Base-by-base conservation (phyloP, 2,888 invertebrate genomes). In the Dioctria rufipes region DNA sequence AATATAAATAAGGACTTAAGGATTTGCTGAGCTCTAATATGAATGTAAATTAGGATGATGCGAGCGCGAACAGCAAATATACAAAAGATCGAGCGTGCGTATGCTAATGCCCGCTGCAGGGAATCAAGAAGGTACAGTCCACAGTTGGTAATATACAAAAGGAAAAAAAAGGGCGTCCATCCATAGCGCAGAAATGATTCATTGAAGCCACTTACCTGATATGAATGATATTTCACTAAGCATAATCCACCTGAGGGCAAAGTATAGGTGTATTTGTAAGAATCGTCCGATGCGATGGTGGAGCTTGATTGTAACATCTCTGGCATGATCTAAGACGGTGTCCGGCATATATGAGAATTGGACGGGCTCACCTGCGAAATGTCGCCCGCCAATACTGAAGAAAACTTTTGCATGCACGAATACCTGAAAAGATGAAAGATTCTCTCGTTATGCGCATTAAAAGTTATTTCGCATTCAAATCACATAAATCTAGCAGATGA, bases 221-320 rank as follows among this genome's bases (percentile, higher is more conserved):
- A 93, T 92, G 88, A 96, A 96, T 85, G 93, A 92, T 83, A 96
- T 92, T 90, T 96, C 96, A 88, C 95, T 95, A 86, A 96, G 91
- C 91, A 96, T 92, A 87, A 96, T 93, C 96, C 96, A 96, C 85
- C 93, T 91, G 63, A 93, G 92, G 80, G 94, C 94, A 88, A 95
- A 96, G 88, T 94, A 94, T 78, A 96, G 91, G 87, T 94, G 93
- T 86, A 94, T 89, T 89, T 94, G 94, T 84, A 96, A 90, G 89
- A 92, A 95, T 84, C 92, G 91, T 80, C 94, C 96, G 79, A 95
- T 91, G 81, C 94, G 91, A 86, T 95, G 92, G 86, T 94, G 93
- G 83, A 96, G 91, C 87, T 94, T 93, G 86, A 96, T 93, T 86
- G 94, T 93, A 85, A 96, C 94, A 88, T 95, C 94, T 83, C 96